Base-by-base conservation (phyloP, 2,113 vertebrate genomes). In the Rhipidura dahli region DNA sequence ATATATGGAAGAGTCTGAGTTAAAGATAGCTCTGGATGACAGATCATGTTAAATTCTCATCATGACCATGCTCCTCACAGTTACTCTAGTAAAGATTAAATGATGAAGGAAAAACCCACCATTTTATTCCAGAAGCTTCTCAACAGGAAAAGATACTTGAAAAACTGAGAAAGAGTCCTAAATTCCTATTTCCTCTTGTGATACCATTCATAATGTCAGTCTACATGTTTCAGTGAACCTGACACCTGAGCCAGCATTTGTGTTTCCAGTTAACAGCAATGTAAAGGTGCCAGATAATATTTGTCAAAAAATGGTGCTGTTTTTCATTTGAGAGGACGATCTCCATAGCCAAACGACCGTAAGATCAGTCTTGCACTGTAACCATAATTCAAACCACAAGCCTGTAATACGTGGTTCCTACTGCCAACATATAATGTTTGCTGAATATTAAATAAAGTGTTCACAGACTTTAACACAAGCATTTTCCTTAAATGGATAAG, bases 201-300 rank as follows among this genome's bases (percentile, higher is more conserved):
- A 90, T 89, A 90, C 9, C 60, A 90, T 78, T 65, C 57, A 35
- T 79, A 94, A 56, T 44, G 57, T 71, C 91, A 69, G 72, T 65
- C 87, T 68, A 54, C 15, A 85, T 70, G 60, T 96, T 86, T 50
- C 76, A 35, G 64, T 53, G 64, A 82, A 91, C 51, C 70, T 78
- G 81, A 94, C 54, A 94, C 61, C 83, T 86, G 61, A 85, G 39
- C 37, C 93, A 80, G 70, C 81, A 94, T 94, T 97, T 78, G 51
- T 93, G 65, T 93, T 97, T 95, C 92, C 73, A 92, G 87, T 96
- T 97, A 97, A 79, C 92, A 89, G 87, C 91, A 82, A 53, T 49
- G 72, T 51, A 94, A 94, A 95, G 86, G 90, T 91, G 90, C 60
- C 91, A 95, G 83, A 94, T 71, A 96, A 63, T 66, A 93, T 80